A percentile compares a stretch with the other conserved stretches of the same genome.
These are phyloP conservation scores for Drosophila pectinifera DNA, from an alignment of 1,140 invertebrate species.

Conservation along the genomic window DNA sequence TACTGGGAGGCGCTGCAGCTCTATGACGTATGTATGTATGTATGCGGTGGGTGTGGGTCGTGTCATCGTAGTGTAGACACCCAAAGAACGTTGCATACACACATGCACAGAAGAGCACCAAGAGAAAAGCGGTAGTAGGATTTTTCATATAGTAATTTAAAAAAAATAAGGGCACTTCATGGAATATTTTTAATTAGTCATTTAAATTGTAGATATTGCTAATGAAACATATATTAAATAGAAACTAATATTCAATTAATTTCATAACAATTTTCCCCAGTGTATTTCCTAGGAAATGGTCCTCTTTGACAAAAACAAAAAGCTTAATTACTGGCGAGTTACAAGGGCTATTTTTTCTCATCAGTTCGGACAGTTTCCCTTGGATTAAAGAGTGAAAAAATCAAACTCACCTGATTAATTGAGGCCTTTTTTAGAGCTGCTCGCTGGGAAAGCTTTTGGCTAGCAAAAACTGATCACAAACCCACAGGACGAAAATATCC, in stretches of 20 bases:
- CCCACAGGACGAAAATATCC: constrained; percentile 25
- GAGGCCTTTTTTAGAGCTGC: neutral
- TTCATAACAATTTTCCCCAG: neutral
- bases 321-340: neutral
- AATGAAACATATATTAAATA: too few species aligned
- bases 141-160: neutral
- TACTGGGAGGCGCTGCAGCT: constrained; percentile 15
- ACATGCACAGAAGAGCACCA: constrained; percentile 26
- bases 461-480: constrained; percentile 29
- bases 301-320: neutral
- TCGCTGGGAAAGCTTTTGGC: constrained; percentile 5
- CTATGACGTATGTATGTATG: constrained; percentile 21
- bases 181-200: neutral
- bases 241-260: too few species aligned
- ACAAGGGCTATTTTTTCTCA: neutral
- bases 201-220: too few species aligned
- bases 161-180: neutral
- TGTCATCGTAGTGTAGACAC: constrained; percentile 65
- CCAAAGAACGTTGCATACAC: constrained; percentile 35
- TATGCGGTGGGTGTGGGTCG: constrained; percentile 47
- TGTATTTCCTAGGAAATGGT: neutral
- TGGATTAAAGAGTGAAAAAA: neutral
- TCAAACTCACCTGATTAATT: constrained; percentile 23
- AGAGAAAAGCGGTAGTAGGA: neutral
- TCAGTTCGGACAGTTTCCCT: neutral